Evolutionary conservation across 2,113 vertebrate species (phyloP).

Genomic region (Lates calcarifer): DNA sequence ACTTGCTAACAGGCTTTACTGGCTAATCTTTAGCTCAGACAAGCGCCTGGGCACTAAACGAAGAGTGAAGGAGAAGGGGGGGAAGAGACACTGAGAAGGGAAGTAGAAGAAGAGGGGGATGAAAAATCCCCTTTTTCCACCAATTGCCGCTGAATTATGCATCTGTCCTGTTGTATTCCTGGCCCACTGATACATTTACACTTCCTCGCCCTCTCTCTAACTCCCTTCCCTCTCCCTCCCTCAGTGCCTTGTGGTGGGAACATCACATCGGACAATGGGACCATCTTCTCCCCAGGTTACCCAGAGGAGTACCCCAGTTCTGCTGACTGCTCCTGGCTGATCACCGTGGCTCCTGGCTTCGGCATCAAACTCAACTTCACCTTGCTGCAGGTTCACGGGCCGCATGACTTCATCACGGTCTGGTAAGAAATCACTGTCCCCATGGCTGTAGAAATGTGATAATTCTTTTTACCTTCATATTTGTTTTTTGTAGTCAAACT

Average conservation of each 20-base stretch:
- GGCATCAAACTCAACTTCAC: conserved; percentile 95
- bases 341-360: conserved; percentile 90
- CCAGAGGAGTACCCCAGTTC: conserved; percentile 94
- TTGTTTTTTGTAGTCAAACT: not conserved
- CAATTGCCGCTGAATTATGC: conserved; percentile 61
- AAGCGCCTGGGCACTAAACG: conserved; percentile 66
- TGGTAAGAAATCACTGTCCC: conserved; percentile 86
- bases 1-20: conserved; percentile 83
- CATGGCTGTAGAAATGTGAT: not conserved
- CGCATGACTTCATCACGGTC: conserved; percentile 95
- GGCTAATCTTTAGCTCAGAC: conserved; percentile 83
- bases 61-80: conserved; percentile 59
- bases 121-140: conserved; percentile 48
- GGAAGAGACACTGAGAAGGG: conserved; percentile 63
- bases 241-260: conserved; percentile 96
- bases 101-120: conserved; percentile 45
- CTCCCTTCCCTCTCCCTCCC: not conserved
- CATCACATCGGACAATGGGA: conserved; percentile 93
- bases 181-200: conserved; percentile 48
- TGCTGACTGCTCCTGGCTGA: conserved; percentile 95
- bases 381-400: conserved; percentile 93
- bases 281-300: conserved; percentile 97
- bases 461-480: not conserved
- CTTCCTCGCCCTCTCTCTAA: not conserved
- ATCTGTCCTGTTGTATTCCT: conserved; percentile 54